These are phyloP conservation scores for Chrosomus eos DNA, from an alignment of 2,797 vertebrate species.

Conservation along the genomic window DNA sequence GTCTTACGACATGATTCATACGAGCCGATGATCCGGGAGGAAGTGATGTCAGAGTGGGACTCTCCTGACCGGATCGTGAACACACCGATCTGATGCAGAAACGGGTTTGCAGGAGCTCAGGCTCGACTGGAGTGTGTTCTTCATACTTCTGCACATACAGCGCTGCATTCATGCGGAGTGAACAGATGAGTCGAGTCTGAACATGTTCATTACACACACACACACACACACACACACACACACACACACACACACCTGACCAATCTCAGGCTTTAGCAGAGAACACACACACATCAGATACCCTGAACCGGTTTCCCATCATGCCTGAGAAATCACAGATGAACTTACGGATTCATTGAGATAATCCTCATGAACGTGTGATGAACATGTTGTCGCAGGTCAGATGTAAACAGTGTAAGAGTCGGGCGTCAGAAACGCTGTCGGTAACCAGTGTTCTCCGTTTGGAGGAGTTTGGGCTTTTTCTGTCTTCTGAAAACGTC, in stretches of 20 bases:
- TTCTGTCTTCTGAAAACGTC: too few relatives aligned
- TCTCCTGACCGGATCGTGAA: too few relatives aligned
- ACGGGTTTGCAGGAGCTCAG: not conserved
- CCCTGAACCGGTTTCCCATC: not conserved
- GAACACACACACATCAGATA: too few relatives aligned
- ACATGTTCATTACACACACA: not conserved
- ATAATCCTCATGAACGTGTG: not conserved
- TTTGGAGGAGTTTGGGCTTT: too few relatives aligned
- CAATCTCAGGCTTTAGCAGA: not conserved
- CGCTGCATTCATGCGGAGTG: not conserved
- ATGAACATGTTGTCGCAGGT: not conserved
- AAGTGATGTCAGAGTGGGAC: too few relatives aligned
- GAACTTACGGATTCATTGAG: not conserved
- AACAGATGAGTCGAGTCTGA: not conserved
- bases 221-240: not conserved
- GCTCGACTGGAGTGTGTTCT: not conserved
- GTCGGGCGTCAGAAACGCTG: not conserved
- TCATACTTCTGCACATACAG: not conserved
- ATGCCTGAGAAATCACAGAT: not conserved
- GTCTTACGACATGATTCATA: not conserved
- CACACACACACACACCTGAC: too few relatives aligned
- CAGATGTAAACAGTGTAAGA: not conserved
- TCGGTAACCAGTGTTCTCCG: too few relatives aligned
- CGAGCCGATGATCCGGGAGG: not conserved
- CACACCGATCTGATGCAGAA: not conserved